Conservation (phyloP, 2,113 vertebrate genomes). For the Henicopernis longicauda region DNA sequence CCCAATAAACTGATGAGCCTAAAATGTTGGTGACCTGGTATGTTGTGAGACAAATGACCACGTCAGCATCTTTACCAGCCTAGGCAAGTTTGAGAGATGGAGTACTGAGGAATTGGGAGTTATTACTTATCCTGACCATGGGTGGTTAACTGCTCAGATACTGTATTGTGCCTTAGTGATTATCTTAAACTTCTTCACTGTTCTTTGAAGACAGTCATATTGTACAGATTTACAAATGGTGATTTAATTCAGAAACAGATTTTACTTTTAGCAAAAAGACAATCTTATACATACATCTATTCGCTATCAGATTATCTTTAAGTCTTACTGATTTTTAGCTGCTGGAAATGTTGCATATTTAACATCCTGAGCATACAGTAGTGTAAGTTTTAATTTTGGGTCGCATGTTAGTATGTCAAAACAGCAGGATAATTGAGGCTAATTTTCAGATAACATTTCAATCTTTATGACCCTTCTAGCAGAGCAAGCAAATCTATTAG, state of each 20-base stretch:
- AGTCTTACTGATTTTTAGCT: neutral
- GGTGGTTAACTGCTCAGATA: accelerated
- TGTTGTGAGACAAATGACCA: neutral
- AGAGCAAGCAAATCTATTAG: neutral
- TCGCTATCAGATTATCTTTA: neutral
- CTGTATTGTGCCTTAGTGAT: neutral
- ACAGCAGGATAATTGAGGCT: neutral
- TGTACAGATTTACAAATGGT: neutral
- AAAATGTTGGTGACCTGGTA: neutral
- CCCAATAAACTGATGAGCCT: neutral
- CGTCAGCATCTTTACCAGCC: neutral
- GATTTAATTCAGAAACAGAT: neutral
- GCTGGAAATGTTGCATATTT: neutral
- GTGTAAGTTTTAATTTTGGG: neutral
- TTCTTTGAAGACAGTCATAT: neutral
- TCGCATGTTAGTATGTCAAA: neutral
- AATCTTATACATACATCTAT: neutral
- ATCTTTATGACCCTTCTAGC: neutral
- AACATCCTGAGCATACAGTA: neutral
- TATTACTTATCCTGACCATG: neutral
- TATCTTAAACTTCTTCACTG: neutral
- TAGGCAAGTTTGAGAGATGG: neutral
- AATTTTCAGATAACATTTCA: neutral
- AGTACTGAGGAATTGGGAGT: neutral
- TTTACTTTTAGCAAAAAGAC: neutral